Conservation (phyloP, 2,113 vertebrate species). For the Vidua chalybeata region DNA sequence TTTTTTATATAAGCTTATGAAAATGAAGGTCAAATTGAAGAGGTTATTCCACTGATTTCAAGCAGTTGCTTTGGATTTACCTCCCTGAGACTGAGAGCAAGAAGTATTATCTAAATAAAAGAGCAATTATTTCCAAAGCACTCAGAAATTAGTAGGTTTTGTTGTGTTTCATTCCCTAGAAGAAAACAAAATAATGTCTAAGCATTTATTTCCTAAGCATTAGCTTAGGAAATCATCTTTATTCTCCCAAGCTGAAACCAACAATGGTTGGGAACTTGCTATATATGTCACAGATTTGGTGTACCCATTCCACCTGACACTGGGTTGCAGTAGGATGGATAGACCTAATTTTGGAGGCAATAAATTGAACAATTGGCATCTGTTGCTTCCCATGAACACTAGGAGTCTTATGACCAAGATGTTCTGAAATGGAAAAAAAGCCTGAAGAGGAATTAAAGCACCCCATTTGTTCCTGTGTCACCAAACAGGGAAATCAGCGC, state of each 20-base stretch:
- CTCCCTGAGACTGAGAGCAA: not conserved
- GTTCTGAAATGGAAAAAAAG: not conserved
- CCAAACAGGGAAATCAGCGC: not conserved
- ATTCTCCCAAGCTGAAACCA: not conserved
- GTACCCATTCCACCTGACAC: not conserved
- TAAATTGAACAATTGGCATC: not conserved
- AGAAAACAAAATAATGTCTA: not conserved
- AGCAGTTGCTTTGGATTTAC: conserved; percentile 22
- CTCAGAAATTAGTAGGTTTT: not conserved
- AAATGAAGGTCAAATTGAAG: conserved; percentile 11
- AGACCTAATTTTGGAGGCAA: not conserved
- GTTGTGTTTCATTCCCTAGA: not conserved
- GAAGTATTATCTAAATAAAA: conserved; percentile 3
- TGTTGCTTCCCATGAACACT: not conserved
- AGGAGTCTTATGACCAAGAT: not conserved
- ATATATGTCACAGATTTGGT: rapidly evolving
- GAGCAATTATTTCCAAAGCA: not conserved
- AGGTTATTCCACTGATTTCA: conserved; percentile 3
- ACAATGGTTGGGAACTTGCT: not conserved
- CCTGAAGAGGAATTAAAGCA: not conserved
- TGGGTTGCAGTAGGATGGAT: not conserved
- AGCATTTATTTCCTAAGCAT: not conserved
- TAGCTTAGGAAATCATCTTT: not conserved
- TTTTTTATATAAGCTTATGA: not conserved
- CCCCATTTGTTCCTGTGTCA: not conserved